Evolutionary conservation across 2,113 vertebrate genomes (phyloP).

Genomic region (Puffinus mauretanicus): DNA sequence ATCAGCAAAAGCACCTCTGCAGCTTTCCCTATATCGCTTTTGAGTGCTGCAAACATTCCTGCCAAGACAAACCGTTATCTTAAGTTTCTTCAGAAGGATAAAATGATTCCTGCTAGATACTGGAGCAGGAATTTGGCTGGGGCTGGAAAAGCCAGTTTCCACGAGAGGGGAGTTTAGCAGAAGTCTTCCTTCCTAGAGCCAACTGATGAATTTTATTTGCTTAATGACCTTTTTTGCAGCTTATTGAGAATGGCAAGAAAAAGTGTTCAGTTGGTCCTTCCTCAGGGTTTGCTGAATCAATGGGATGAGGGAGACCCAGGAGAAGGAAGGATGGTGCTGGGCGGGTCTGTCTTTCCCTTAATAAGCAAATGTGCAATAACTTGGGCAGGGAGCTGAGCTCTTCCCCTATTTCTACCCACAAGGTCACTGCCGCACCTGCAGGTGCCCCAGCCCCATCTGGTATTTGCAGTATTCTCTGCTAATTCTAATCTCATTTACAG

Average conservation of each 20-base stretch:
- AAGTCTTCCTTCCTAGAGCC: not conserved
- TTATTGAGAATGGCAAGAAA: not conserved
- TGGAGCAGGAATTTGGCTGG: not conserved
- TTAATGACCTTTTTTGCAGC: not conserved
- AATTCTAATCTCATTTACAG: conserved; percentile 59
- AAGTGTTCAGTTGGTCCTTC: not conserved
- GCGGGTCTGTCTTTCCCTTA: not conserved
- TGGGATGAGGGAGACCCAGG: not conserved
- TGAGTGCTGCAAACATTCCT: not conserved
- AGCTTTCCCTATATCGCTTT: not conserved
- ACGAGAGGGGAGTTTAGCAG: not conserved
- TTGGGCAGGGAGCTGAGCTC: not conserved
- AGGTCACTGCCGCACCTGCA: conserved; percentile 36
- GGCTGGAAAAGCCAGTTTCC: not conserved
- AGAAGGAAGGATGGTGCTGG: not conserved
- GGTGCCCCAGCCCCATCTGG: not conserved
- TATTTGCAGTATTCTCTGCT: conserved; percentile 54
- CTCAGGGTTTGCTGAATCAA: not conserved
- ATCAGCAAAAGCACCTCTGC: not conserved
- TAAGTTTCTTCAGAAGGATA: not conserved
- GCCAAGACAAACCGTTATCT: not conserved
- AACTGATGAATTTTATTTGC: not conserved
- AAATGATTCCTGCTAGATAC: not conserved
- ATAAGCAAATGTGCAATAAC: not conserved
- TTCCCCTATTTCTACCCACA: conserved; percentile 19